A percentile compares a stretch with the other conserved stretches of the same genome.
Conservation (phyloP, 92 coral and sea anemone genomes). For the Siderastrea radians region DNA sequence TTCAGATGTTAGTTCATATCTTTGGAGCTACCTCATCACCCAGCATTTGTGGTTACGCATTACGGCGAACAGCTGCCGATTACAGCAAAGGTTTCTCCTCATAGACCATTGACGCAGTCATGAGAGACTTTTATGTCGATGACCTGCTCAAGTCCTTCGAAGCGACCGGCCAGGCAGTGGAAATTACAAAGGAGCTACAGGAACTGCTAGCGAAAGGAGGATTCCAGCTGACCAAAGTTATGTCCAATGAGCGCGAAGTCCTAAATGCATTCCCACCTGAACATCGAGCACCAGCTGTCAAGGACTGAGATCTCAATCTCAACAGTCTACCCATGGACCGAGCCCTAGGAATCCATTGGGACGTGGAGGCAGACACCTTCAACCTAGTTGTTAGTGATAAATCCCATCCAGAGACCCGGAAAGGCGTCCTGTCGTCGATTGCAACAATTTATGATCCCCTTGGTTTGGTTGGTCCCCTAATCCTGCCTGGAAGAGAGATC, state of each 20-base stretch:
- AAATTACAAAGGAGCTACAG: conserved; percentile 23
- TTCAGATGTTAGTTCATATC: conserved; percentile 40
- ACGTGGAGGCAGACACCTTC: conserved; percentile 64
- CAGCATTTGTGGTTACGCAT: conserved; percentile 69
- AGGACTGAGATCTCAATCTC: conserved; percentile 50
- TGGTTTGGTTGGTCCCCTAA: conserved; percentile 61
- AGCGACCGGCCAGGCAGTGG: conserved; percentile 21
- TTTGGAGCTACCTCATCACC: conserved; percentile 76
- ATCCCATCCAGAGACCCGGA: conserved; percentile 56
- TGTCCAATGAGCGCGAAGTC: conserved; percentile 67
- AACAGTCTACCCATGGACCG: conserved; percentile 55
- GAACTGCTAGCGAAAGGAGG: conserved; percentile 60
- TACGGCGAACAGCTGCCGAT: conserved; percentile 62
- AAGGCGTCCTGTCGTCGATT: conserved; percentile 57
- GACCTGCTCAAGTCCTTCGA: conserved; percentile 71
- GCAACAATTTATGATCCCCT: conserved; percentile 63
- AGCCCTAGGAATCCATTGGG: conserved; percentile 61
- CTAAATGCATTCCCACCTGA: conserved; percentile 63
- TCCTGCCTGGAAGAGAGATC: conserved; percentile 60
- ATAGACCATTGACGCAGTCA: conserved; percentile 53
- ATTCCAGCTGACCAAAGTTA: conserved; percentile 66
- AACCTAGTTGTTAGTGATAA: conserved; percentile 59
- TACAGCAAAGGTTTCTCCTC: conserved; percentile 45
- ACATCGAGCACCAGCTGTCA: conserved; percentile 62
- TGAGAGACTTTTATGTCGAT: conserved; percentile 67